Evolutionary conservation across 2,888 invertebrate species (phyloP), one percentile per base, ranked within the genome.

Genomic region (Sinelater perroti): DNA sequence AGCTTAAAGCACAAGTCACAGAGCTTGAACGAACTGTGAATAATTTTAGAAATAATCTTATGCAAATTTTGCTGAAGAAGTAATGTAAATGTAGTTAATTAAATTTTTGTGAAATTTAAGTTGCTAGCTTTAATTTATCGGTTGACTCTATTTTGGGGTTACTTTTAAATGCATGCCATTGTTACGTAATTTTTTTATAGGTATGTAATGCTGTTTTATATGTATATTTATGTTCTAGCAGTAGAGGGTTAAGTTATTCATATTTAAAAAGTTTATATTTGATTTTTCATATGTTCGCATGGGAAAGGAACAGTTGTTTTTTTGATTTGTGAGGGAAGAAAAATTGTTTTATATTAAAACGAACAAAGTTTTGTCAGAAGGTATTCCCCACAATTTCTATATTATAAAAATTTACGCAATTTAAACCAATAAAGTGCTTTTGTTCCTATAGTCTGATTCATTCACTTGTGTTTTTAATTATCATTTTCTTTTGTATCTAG

Each of bases 1-100:
- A 83, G 70, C 76, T 90, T 44, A 83, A 82, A 71, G 83, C 86
- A 51, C 83, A 84, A 75, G 88, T 87, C 6, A 85, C 86, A 56
- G 84, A 87, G 68, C 73, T 90, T 64, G 88, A 89, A 69, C 85
- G 85, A 68, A 82, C 87, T 75, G 88, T 88, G 16, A 84, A 82
- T 63, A 82, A 83, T 65, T 80, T 88, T 72, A 83, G 87, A 70
- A 83, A 83, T 66, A 84, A 86, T 65, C 78, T 89, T 70, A 83
- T 89, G 79, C 79, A 82, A 65, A 85, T 88, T 70, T 76, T 86
- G 65, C 83, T 82, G 64, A 85, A 83, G 18, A 61, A 57, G 13
- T 61, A 46, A 36, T 1, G 14, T 13, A 36, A 11, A 18, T 36
- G 36, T 17, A 18, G 17, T 35, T 35, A 7, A 3, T 35, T 35